These are phyloP conservation scores for Holothuria glaberrima DNA, from an alignment of 35 echinoderm and acorn worm species.

Conservation along the genomic window DNA sequence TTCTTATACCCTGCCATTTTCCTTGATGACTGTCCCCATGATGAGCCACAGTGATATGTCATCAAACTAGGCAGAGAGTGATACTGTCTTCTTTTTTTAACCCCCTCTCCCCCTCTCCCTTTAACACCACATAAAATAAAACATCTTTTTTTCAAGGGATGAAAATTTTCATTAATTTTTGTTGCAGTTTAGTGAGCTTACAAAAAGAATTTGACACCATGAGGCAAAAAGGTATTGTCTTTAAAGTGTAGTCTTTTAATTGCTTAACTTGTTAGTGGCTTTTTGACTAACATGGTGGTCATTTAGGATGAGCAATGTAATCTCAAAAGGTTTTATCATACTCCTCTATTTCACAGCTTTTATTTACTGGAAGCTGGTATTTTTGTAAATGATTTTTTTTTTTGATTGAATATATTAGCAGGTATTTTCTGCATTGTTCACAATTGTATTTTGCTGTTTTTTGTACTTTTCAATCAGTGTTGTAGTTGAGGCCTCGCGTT, in stretches of 20 bases:
- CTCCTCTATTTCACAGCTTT: conserved; percentile 18
- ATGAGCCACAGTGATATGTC: too few species aligned
- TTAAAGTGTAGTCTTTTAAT: neutral
- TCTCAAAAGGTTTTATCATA: conserved; percentile 13
- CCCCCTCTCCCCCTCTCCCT: too few species aligned
- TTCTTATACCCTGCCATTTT: too few species aligned
- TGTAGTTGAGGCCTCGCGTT: too few species aligned
- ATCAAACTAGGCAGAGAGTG: too few species aligned
- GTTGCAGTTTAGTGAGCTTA: neutral
- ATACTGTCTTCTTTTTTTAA: too few species aligned
- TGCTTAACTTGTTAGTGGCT: neutral
- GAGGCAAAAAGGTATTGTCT: neutral
- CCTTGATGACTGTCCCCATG: too few species aligned
- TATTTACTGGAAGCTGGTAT: conserved; percentile 15
- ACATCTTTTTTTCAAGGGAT: neutral
- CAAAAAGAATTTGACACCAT: neutral
- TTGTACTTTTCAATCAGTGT: too few species aligned
- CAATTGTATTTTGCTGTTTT: neutral
- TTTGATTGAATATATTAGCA: conserved; percentile 38
- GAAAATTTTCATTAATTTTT: neutral
- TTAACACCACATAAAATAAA: neutral
- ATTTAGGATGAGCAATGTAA: neutral
- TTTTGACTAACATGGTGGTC: neutral
- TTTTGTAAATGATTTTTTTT: conserved; percentile 37
- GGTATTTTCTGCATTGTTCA: conserved; percentile 42